Evolutionary conservation across 2,113 vertebrate genomes (phyloP).

Genomic region (Calyptommatus sinebrachiatus): DNA sequence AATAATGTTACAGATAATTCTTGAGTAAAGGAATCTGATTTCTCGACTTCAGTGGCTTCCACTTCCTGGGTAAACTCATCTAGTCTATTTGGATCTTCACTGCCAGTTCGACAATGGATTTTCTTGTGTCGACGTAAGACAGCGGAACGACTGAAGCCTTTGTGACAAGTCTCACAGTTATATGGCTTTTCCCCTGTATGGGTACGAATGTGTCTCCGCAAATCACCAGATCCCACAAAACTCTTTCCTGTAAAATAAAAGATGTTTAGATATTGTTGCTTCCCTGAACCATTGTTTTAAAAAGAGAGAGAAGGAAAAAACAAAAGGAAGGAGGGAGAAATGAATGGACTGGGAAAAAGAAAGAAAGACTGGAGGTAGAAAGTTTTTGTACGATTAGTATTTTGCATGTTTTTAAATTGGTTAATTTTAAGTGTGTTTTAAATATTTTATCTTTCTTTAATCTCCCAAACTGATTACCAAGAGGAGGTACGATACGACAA

Average conservation of each 20-base stretch:
- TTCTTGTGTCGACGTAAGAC: constrained; percentile 85
- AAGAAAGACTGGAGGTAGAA: no score
- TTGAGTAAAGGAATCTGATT: constrained; percentile 68
- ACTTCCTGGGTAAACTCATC: constrained; percentile 41
- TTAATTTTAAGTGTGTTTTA: no score
- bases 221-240: constrained; percentile 90
- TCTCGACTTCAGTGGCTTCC: constrained; percentile 60
- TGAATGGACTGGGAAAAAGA: no score
- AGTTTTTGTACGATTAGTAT: no score
- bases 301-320: no score
- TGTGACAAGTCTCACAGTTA: constrained; percentile 83
- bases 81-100: constrained; percentile 11
- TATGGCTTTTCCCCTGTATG: constrained; percentile 96
- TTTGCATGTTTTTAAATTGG: no score
- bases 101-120: constrained; percentile 75
- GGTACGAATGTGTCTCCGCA: constrained; percentile 87
- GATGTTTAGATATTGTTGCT: neutral
- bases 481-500: no score
- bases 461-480: no score
- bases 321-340: no score
- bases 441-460: no score
- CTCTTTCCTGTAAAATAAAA: constrained; percentile 77
- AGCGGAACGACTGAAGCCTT: constrained; percentile 90
- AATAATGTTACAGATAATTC: constrained; percentile 55
- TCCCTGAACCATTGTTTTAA: neutral